Evolutionary conservation across 2,113 vertebrate species (phyloP), one percentile per base, ranked within the genome.

Genomic region (Sapajus apella): DNA sequence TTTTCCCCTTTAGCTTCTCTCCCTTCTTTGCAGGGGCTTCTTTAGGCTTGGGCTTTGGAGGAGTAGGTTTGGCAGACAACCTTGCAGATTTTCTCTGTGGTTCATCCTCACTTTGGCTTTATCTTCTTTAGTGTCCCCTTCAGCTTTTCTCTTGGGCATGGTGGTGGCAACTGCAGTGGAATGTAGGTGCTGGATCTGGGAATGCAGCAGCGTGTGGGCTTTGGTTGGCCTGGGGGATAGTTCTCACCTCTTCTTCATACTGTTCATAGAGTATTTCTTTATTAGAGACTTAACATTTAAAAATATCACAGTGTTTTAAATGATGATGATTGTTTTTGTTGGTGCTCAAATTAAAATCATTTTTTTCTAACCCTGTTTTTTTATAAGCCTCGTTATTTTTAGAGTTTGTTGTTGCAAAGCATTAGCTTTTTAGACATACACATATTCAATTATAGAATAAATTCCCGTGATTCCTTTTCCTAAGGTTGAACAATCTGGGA

Each of bases 261-360:
- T 47, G 43, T 8, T 18, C 27, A 5, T 77, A 47, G 43, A 86
- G 9, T 75, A 6, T 50, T 94, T 90, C 64, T 91, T 84, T 86
- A 73, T 64, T 89, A 86, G 37, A 37, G 91, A 92, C 79, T 87
- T 55, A 84, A 75, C 37, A 12, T 93, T 64, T 83, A 30, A 52
- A 8, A 30, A 96, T 30, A 50, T 64, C 35, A 43, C 61, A 50
- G 47, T 61, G 17, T 45, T 55, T 84, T 55, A 25, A 76, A 50
- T 85, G 40, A 30, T 73, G 47, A 61, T 93, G 72, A 84, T 77
- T 80, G 32, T 76, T 95, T 96, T 87, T 87, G 30, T 95, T 76
- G 83, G 80, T 52, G 40, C 7, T 94, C 12, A 9, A 35, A 18
- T 94, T 92, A 82, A 91, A 93, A 47, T 86, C 40, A 16, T 82